Percentiles rank a stretch among this genome's conserved stretches.
phyloP scores from a whole-genome alignment of 1,140 invertebrate species.

The Phocides pigmalion region DNA sequence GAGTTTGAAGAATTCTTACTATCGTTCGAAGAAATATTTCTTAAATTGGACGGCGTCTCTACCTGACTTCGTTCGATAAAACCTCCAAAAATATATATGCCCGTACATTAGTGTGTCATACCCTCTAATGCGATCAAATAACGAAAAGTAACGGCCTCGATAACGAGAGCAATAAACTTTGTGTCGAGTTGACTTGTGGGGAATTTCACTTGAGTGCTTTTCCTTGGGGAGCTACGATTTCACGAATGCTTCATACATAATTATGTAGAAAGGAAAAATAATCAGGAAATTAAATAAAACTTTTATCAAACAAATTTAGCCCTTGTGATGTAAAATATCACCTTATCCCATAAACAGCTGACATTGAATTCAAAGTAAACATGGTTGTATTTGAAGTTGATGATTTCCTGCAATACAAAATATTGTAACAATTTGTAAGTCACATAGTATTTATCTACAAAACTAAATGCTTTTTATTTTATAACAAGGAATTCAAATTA shows the following conservation, averaged over 20 bases:
- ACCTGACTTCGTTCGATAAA: conserved; percentile 29
- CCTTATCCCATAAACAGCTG: too few species aligned
- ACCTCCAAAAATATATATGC: conserved; percentile 48
- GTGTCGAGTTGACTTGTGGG: conserved; percentile 60
- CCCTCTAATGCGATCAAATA: conserved; percentile 79
- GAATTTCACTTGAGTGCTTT: conserved; percentile 73
- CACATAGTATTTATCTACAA: too few species aligned
- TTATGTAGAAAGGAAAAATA: conserved; percentile 1
- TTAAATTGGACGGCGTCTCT: conserved; percentile 1
- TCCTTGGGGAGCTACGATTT: conserved; percentile 47
- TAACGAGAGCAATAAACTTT: conserved; percentile 77
- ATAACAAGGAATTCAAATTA: too few species aligned
- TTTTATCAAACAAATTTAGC: not conserved
- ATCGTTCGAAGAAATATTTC: not conserved
- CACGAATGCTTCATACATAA: conserved; percentile 33
- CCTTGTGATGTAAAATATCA: too few species aligned
- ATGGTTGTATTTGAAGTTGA: too few species aligned
- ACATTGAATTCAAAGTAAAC: too few species aligned
- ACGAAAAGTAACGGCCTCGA: conserved; percentile 75
- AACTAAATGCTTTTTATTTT: too few species aligned
- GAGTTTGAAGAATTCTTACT: not conserved
- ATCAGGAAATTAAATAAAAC: too few species aligned
- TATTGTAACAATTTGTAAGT: too few species aligned
- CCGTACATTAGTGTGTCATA: conserved; percentile 60
- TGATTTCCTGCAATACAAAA: too few species aligned